Base-by-base conservation (phyloP, 2,888 invertebrate species). In the Tipula unca region DNA sequence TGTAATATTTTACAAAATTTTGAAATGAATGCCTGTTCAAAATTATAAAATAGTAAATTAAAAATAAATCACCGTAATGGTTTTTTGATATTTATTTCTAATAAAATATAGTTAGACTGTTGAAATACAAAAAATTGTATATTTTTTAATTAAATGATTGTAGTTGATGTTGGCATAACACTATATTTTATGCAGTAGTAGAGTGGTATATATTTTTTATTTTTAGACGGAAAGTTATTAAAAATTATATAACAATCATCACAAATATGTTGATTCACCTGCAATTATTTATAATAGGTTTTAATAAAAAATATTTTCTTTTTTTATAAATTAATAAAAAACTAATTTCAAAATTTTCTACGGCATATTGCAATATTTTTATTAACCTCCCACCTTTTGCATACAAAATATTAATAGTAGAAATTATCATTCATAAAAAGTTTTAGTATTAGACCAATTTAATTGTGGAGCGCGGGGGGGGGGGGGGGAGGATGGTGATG, bases 261-360 rank as follows among this genome's bases (percentile, higher is more conserved):
- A 69, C 69, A 69, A 69, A 69, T 69, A 69, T 25, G 69, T 69
- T 69, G 69, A 69, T 69, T 69, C 69, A 69, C 69, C 69, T 69
- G 69, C 25, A 69, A 69, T 69, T 69, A 69, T 69, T 25, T 69
- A 69, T 25, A 69, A 69, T 69, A 69, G 1, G 10, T 69, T 69
- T 69, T 69, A 69, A 69, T 69, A 54, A 32, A 32, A 32, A 32
- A 32, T 32, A 6, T 32, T 6, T 32, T 32, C 48, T 69, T 69
- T 69, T 48, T 17, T 48, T 5, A 1, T 48, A 48, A 25, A 25
- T 69, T 69, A 69, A 69, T 13, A 25, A 69, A 25, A 69, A 25
- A 69, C 6, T 69, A 69, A 10, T 69, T 25, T 69, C 10, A 25
- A 69, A 69, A 69, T 25, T 25, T 25, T 69, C 69, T 69, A 69